Conservation (phyloP, 2,113 vertebrate genomes). For the Chlamydotis undulata region DNA sequence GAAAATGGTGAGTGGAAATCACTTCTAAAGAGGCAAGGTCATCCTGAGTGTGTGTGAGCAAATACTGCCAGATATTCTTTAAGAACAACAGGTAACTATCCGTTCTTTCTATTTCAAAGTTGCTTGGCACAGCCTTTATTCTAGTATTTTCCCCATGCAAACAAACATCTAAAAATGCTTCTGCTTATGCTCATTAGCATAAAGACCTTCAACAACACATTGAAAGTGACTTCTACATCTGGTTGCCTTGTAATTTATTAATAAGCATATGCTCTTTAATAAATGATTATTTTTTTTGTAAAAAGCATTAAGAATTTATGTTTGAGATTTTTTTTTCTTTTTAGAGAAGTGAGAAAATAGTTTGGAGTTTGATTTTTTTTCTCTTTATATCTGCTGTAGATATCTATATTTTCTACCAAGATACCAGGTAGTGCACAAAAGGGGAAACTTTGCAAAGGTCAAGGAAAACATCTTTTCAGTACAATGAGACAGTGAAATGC, state of each 20-base stretch:
- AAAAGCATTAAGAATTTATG: constrained; percentile 18
- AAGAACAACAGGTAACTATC: constrained; percentile 48
- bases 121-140: neutral
- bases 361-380: neutral
- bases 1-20: constrained; percentile 46
- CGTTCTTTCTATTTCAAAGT: constrained; percentile 26
- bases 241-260: constrained; percentile 33
- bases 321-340: neutral
- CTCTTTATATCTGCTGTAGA: neutral
- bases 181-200: constrained; percentile 23
- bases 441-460: neutral
- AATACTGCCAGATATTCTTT: constrained; percentile 20
- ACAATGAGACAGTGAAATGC: neutral
- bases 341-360: neutral
- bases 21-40: constrained; percentile 49
- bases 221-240: constrained; percentile 50
- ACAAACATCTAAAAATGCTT: constrained; percentile 57
- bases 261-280: constrained; percentile 15
- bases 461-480: neutral
- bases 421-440: neutral
- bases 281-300: neutral
- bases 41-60: constrained; percentile 9
- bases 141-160: constrained; percentile 37
- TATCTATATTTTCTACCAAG: neutral
- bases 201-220: constrained; percentile 10